Percentiles rank a stretch among this genome's conserved stretches.
phyloP scores from a whole-genome alignment of 2,797 vertebrate species.

The Salarias fasciatus region DNA sequence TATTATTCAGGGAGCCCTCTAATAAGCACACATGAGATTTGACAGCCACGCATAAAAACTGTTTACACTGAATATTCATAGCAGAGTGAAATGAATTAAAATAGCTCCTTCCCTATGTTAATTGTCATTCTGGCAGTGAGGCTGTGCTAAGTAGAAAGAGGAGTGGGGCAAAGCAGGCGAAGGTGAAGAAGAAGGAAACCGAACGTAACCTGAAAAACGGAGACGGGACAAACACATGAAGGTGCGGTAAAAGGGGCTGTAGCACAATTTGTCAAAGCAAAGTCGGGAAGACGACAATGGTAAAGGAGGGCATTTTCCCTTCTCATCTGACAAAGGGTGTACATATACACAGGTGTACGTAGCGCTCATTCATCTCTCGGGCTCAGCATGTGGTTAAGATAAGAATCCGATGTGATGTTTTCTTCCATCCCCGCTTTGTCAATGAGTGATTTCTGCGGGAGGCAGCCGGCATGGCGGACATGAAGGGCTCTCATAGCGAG shows the following conservation, averaged over 20 bases:
- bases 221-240: slow-evolving; percentile 11
- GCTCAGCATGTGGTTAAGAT: slow-evolving; percentile 51
- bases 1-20: slow-evolving; percentile 70
- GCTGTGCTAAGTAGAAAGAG: slow-evolving; percentile 38
- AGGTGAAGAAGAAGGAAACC: slow-evolving; percentile 35
- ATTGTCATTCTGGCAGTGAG: slow-evolving; percentile 68
- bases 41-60: slow-evolving; percentile 71
- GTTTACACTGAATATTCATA: slow-evolving; percentile 84
- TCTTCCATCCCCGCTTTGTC: slow-evolving; percentile 61
- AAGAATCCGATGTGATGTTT: slow-evolving; percentile 63
- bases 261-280: slow-evolving; percentile 26
- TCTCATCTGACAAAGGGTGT: slow-evolving; percentile 35
- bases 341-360: slow-evolving; percentile 32
- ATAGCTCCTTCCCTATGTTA: slow-evolving; percentile 64
- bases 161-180: slow-evolving; percentile 10
- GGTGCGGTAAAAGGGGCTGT: slow-evolving; percentile 3
- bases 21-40: slow-evolving; percentile 84
- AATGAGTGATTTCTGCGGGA: slow-evolving; percentile 65
- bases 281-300: slow-evolving; percentile 28
- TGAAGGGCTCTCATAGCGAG: slow-evolving; percentile 47
- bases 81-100: slow-evolving; percentile 68
- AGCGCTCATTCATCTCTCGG: slow-evolving; percentile 60
- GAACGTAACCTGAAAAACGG: slow-evolving; percentile 18
- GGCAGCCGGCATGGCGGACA: slow-evolving; percentile 48
- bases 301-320: slow-evolving; percentile 20